Evolutionary conservation across 1,140 invertebrate genomes (phyloP).

Genomic region (Centruroides sculpturatus): DNA sequence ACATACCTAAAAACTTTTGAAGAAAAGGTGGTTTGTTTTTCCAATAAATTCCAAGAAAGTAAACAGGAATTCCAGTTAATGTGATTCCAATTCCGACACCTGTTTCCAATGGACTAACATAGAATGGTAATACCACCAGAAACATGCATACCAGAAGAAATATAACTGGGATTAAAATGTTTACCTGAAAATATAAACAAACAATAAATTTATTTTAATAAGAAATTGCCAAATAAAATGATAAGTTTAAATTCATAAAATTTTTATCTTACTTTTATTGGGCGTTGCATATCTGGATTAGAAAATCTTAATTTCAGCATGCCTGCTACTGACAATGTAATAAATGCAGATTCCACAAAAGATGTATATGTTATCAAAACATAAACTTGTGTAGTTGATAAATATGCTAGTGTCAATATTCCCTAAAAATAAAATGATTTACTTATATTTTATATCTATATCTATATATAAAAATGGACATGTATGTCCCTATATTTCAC

Average conservation of each 20-base stretch:
- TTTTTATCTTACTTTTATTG: conserved; percentile 45
- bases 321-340: conserved; percentile 69
- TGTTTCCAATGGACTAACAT: conserved; percentile 42
- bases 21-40: conserved; percentile 55
- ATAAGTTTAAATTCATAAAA: background rate
- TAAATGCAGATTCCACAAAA: conserved; percentile 88
- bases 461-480: too few relatives aligned
- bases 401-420: conserved; percentile 61
- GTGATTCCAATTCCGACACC: conserved; percentile 56
- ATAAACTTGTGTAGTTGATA: conserved; percentile 74
- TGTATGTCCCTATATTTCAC: too few relatives aligned
- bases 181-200: conserved; percentile 42
- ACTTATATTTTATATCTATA: too few relatives aligned
- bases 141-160: conserved; percentile 72
- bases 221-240: background rate
- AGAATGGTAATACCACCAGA: conserved; percentile 64
- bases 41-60: conserved; percentile 61
- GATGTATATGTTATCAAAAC: conserved; percentile 83
- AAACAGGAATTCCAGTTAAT: conserved; percentile 71
- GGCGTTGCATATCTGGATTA: conserved; percentile 46
- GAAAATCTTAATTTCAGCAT: conserved; percentile 72
- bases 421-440: conserved; percentile 25
- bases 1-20: conserved; percentile 49
- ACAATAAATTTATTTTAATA: conserved; percentile 1
- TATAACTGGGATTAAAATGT: conserved; percentile 54